Evolutionary conservation across 2,797 vertebrate genomes (phyloP).

Genomic region (Centropyge bicolor): DNA sequence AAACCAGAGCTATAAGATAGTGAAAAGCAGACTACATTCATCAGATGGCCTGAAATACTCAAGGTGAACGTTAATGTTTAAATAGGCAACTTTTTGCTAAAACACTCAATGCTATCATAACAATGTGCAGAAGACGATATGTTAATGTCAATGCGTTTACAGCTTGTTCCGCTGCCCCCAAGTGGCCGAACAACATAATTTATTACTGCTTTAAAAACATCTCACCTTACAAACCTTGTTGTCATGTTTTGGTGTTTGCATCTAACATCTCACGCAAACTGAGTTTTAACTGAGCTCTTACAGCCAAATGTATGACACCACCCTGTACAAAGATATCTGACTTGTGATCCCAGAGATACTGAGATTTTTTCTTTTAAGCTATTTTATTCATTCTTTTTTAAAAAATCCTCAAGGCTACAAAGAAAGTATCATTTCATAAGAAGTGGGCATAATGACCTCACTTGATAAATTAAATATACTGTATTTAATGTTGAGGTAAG

Average conservation of each 20-base stretch:
- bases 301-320: background rate
- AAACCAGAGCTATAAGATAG: background rate
- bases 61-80: background rate
- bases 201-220: background rate
- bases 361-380: background rate
- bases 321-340: background rate
- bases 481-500: background rate
- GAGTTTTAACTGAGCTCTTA: background rate
- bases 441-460: background rate
- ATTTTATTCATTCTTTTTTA: background rate
- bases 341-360: background rate
- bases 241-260: background rate
- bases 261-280: background rate
- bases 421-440: background rate
- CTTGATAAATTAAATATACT: background rate
- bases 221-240: background rate
- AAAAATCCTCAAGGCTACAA: background rate
- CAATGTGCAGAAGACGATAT: background rate
- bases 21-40: background rate
- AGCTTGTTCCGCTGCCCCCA: too few species aligned
- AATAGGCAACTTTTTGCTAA: background rate
- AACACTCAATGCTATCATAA: background rate
- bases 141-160: background rate
- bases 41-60: background rate
- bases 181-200: background rate